Evolutionary conservation across 2,113 vertebrate genomes (phyloP).

Genomic region (Neofelis nebulosa): DNA sequence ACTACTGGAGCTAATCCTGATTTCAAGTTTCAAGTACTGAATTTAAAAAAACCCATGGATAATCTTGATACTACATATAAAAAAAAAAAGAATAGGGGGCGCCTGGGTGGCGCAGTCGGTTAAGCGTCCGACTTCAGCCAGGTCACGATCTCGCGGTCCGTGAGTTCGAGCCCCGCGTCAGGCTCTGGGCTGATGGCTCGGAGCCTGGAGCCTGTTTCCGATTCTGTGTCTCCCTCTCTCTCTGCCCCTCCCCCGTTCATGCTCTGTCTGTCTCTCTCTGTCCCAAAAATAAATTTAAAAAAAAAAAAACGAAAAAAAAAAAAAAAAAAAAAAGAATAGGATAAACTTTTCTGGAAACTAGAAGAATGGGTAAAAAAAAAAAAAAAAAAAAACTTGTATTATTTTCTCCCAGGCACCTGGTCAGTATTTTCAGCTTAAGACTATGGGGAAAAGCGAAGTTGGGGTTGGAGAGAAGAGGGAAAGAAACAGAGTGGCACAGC

Average conservation of each 20-base stretch:
- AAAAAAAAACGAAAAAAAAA: conserved; percentile 31
- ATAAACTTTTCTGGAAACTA: conserved; percentile 18
- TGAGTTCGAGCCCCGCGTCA: too few relatives aligned
- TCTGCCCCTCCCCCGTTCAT: too few relatives aligned
- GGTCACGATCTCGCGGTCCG: too few relatives aligned
- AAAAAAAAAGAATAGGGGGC: background rate
- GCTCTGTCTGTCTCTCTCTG: too few relatives aligned
- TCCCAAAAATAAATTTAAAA: too few relatives aligned
- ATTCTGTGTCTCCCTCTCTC: too few relatives aligned
- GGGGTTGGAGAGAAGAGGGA: rapidly evolving
- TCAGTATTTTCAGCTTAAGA: conserved; percentile 35
- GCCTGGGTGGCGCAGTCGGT: too few relatives aligned
- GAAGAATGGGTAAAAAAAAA: background rate
- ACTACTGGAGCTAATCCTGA: conserved; percentile 31
- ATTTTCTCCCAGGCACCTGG: background rate
- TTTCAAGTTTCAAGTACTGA: background rate
- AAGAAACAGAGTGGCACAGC: background rate
- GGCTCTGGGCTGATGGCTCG: too few relatives aligned
- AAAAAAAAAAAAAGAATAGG: background rate
- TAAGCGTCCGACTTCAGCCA: too few relatives aligned
- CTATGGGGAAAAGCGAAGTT: background rate
- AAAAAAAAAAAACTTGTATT: background rate
- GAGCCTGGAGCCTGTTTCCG: too few relatives aligned
- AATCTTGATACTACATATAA: background rate
- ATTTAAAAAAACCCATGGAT: background rate